Base-by-base conservation (phyloP, 1,140 invertebrate genomes). In the Trichomalopsis sarcophagae region DNA sequence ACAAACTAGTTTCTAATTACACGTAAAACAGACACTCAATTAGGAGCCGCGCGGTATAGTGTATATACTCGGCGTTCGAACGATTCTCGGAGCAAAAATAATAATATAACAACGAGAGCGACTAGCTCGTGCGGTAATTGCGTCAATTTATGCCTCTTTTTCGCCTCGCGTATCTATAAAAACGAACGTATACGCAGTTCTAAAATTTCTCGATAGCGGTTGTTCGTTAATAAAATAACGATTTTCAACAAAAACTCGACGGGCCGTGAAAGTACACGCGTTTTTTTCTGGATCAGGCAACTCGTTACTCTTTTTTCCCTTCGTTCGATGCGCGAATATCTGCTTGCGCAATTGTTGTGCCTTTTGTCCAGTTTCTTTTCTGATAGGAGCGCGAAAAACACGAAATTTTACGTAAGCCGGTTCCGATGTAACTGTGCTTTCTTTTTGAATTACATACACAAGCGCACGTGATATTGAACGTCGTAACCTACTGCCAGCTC, bases 11-110 rank as follows among this genome's bases (percentile, higher is more conserved):
- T 73, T 80, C 27, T 80, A 84, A 80, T 79, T 84, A 74, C 50
- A 79, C 76, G 44, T 40, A 73, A 69, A 84, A 66, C 77, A 80
- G 27, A 80, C 83, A 84, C 40, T 84, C 50, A 79, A 76, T 84
- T 78, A 84, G 36, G 36, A 23, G 27, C n/a, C 30, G 62, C 36
- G 11, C 14, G 14, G 14, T 23, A 13, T 17, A 33, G 13, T 13
- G 10, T 30, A 44, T 79, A 27, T 36, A 77, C 75, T 11, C 2
- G 21, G 30, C 55, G 47, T 79, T 21, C 44, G 68, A 78, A 55
- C 71, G 66, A 80, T 84, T 80, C 83, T n/a, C 50, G 40, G 66
- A 13, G 76, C 7, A 74, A 44, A 80, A 75, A 84, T 80, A 66
- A 84, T 68, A 79, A 79, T 44, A 78, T 6, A 36, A 36, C 33